phyloP scores from a whole-genome alignment of 2,797 vertebrate genomes.

The Ptychobarbus kaznakovi region DNA sequence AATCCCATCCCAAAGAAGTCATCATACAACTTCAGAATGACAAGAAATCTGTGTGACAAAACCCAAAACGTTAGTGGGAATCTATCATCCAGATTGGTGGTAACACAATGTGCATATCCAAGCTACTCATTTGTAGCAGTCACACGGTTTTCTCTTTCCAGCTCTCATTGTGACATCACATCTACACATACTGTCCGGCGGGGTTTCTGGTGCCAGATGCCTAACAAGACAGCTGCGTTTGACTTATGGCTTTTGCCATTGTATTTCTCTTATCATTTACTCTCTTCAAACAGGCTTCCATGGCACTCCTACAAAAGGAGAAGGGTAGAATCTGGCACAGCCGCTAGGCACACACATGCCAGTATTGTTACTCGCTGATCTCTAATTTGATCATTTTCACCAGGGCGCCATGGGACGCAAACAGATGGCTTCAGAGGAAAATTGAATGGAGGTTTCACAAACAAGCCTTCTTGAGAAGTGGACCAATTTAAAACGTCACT shows the following conservation, averaged over 20 bases:
- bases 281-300: slow-evolving; percentile 12
- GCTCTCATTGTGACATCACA: slow-evolving; percentile 13
- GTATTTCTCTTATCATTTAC: slow-evolving; percentile 29
- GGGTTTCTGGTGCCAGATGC: slow-evolving; percentile 11
- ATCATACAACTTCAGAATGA: background rate
- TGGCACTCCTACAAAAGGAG: slow-evolving; percentile 1
- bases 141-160: background rate
- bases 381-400: slow-evolving; percentile 57
- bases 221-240: slow-evolving; percentile 14
- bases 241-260: background rate
- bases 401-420: slow-evolving; percentile 46
- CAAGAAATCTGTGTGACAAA: slow-evolving; percentile 20
- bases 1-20: slow-evolving; percentile 25
- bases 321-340: slow-evolving; percentile 3
- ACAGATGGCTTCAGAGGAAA: slow-evolving; percentile 57
- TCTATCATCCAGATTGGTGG: background rate
- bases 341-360: slow-evolving; percentile 27
- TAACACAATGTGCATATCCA: background rate
- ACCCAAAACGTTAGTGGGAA: background rate
- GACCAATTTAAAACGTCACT: slow-evolving; percentile 47
- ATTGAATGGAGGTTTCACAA: slow-evolving; percentile 52
- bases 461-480: slow-evolving; percentile 51
- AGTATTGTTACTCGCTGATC: slow-evolving; percentile 44
- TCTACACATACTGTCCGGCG: background rate
- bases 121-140: slow-evolving; percentile 5